Base-by-base conservation (phyloP, 2,888 invertebrate genomes). In the Ichneumoninae sp. region DNA sequence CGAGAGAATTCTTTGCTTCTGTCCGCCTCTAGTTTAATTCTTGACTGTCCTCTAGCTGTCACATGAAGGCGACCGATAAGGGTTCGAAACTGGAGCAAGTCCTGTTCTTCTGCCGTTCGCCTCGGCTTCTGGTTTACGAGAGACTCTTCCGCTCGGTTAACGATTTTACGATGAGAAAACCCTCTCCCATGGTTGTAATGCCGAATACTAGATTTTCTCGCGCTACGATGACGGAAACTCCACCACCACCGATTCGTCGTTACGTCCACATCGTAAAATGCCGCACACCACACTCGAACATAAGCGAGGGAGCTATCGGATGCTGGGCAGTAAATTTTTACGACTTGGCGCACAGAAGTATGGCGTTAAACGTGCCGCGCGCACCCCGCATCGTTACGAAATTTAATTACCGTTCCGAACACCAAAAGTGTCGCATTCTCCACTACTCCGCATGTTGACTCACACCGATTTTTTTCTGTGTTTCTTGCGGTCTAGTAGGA, bases 371-470 rank as follows among this genome's bases (percentile, higher is more conserved):
- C 74, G 69, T 69, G 81, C 75, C 75, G 44, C 75, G 44, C 75
- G 40, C 68, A 69, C 75, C 63, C 57, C 5, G 75, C 33, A 60
- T 81, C 77, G 81, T 81, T 81, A 81, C 70, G 44, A 84, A 81
- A 66, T 81, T 81, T 84, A 84, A 84, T 84, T 81, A 84, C 65
- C 81, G 33, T 74, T 68, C 81, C 66, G 54, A 69, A 77, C 65
- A 66, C 78, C 36, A 78, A 78, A 84, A 74, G 57, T 75, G 78
- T 71, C 75, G 69, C 65, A 70, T 74, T 63, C 50, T 4, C 63
- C 19, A 65, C 74, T 30, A 16, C 22, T n/a, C 75, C 36, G 40
- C 63, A 50, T 57, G 77, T 73, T 77, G 73, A 81, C 69, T 77
- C 81, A 74, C 52, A n/a, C 16, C 13, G 13, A 47, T 50, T 68